phyloP scores from a whole-genome alignment of 2,888 invertebrate genomes.

The Slavum lentiscoides region DNA sequence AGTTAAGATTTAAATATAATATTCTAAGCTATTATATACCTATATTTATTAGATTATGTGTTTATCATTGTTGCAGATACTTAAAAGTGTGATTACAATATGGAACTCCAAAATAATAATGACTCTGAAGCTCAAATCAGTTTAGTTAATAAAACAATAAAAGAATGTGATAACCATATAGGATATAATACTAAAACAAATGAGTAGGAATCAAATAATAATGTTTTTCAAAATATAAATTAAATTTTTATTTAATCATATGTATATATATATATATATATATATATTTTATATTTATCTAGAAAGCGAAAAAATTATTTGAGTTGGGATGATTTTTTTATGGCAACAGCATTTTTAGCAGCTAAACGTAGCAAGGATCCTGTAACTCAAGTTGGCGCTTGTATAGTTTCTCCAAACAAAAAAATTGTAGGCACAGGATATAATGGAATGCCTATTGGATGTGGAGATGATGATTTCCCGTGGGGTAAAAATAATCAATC shows the following conservation, averaged over 20 bases:
- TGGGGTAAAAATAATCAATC: constrained; percentile 75
- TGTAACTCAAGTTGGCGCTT: constrained; percentile 89
- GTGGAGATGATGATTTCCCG: constrained; percentile 84
- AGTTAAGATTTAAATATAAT: too few species aligned
- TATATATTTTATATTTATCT: constrained; percentile 54
- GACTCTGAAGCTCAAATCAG: background rate
- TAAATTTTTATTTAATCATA: background rate
- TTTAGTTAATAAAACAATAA: background rate
- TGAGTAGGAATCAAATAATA: constrained; percentile 11
- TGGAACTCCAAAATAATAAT: constrained; percentile 1
- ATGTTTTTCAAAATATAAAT: background rate
- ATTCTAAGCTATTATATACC: too few species aligned
- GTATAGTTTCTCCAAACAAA: constrained; percentile 84
- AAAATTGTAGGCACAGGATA: constrained; percentile 93
- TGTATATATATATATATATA: too few species aligned
- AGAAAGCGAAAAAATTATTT: constrained; percentile 60
- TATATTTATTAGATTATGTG: too few species aligned
- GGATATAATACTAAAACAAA: background rate
- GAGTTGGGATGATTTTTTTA: constrained; percentile 92
- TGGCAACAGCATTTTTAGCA: constrained; percentile 88
- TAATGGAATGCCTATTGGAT: constrained; percentile 94
- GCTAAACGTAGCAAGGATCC: constrained; percentile 96
- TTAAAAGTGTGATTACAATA: background rate
- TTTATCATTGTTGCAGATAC: too few species aligned
- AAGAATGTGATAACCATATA: too few species aligned